phyloP scores from a whole-genome alignment of 2,888 invertebrate species.

The Dromius quadrimaculatus region DNA sequence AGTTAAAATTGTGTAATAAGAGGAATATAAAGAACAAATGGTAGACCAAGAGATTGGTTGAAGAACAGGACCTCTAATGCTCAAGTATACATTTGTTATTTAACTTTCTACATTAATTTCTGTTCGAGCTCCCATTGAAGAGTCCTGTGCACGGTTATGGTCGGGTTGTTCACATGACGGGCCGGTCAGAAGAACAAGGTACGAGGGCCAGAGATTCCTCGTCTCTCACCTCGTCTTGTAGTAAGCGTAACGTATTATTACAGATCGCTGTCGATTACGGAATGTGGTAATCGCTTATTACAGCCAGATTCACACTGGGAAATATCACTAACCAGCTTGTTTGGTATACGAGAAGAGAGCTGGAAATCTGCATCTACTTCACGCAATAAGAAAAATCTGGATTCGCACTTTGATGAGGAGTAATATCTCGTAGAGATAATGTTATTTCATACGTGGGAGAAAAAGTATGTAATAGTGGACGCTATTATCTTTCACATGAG shows the following conservation, averaged over 20 bases:
- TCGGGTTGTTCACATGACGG: constrained; percentile 35
- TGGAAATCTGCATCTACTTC: not conserved
- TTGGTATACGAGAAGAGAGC: not conserved
- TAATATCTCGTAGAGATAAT: not conserved
- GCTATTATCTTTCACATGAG: no score
- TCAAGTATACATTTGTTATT: no score
- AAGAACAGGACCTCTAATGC: no score
- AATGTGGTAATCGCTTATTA: constrained; percentile 59
- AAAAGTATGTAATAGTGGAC: no score
- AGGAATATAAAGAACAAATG: no score
- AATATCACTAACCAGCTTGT: constrained; percentile 20
- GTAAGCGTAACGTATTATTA: constrained; percentile 57
- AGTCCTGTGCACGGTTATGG: constrained; percentile 19
- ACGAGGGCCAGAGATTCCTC: constrained; percentile 11
- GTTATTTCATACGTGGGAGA: no score
- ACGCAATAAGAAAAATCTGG: not conserved
- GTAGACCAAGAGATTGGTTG: no score
- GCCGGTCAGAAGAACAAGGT: not conserved
- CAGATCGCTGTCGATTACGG: constrained; percentile 59
- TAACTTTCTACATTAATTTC: no score
- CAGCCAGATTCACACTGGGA: constrained; percentile 57
- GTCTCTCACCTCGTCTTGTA: constrained; percentile 2
- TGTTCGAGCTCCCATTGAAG: constrained; percentile 1
- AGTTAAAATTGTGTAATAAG: no score
- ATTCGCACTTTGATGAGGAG: constrained; percentile 1